Conservation (phyloP, 2,113 vertebrate genomes). For the Lepisosteus oculatus region DNA sequence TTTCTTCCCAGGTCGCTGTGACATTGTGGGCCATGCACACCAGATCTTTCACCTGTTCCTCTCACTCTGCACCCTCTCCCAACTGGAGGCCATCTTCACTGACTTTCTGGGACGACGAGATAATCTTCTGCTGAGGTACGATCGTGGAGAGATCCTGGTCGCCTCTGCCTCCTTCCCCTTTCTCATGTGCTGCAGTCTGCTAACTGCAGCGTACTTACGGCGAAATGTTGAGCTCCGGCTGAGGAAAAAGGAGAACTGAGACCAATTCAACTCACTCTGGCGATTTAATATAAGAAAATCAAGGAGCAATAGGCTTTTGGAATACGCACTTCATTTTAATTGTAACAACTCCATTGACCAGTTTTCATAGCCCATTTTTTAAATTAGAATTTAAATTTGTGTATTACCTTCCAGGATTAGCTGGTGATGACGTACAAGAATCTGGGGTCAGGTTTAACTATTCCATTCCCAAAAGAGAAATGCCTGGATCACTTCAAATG, state of each 20-base stretch:
- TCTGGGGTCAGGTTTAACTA: too few species aligned
- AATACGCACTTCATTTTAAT: too few species aligned
- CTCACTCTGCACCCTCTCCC: conserved; percentile 80
- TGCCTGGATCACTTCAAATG: too few species aligned
- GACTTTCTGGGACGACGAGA: conserved; percentile 75
- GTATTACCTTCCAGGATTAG: too few species aligned
- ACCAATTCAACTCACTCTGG: too few species aligned
- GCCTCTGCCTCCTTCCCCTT: conserved; percentile 71
- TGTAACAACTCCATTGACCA: too few species aligned
- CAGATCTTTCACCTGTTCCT: conserved; percentile 89
- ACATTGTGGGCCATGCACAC: conserved; percentile 86
- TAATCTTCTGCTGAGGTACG: conserved; percentile 63
- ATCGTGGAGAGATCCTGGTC: conserved; percentile 62
- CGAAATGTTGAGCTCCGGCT: conserved; percentile 63
- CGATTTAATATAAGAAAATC: too few species aligned
- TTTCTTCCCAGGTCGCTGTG: conserved; percentile 83
- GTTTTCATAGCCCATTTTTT: too few species aligned
- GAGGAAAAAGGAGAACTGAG: conserved; percentile 62
- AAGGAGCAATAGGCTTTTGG: too few species aligned
- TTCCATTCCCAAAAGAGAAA: too few species aligned
- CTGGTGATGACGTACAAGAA: too few species aligned
- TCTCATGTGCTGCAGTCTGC: conserved; percentile 65
- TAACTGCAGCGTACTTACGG: conserved; percentile 66
- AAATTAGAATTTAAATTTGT: too few species aligned
- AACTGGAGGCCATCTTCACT: conserved; percentile 82